Evolutionary conservation across 2,888 invertebrate genomes (phyloP).

Genomic region (Hypsopygia costalis): DNA sequence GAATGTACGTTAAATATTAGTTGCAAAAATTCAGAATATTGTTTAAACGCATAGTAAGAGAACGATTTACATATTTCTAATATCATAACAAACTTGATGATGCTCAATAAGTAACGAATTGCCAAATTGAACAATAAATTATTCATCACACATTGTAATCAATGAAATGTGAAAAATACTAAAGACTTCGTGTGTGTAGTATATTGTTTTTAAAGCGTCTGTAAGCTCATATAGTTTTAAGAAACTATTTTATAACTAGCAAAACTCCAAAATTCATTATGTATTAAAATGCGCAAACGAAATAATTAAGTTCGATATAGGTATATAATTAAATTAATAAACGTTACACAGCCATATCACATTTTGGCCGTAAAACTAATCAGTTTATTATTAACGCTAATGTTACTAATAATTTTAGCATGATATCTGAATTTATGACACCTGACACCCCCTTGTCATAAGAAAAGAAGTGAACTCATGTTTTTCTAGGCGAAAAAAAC

Average conservation of each 20-base stretch:
- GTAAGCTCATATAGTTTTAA: conserved; percentile 58
- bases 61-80: not conserved
- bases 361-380: conserved; percentile 47
- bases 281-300: conserved; percentile 30
- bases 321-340: conserved; percentile 20
- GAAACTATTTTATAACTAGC: conserved; percentile 44
- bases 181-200: conserved; percentile 1
- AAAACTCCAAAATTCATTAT: conserved; percentile 18
- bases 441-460: no score
- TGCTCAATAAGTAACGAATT: not conserved
- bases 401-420: conserved; percentile 2
- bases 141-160: no score
- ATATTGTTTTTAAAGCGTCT: conserved; percentile 45
- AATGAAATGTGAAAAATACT: not conserved
- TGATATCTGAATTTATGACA: conserved; percentile 9
- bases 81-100: not conserved
- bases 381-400: conserved; percentile 13
- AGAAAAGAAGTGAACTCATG: no score
- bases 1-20: conserved; percentile 10
- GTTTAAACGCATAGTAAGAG: no score
- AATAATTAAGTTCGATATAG: conserved; percentile 35
- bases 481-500: no score
- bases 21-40: not conserved
- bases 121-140: no score
- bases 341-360: conserved; percentile 54